These are phyloP conservation scores for Natrix natrix DNA, from an alignment of 2,797 vertebrate genomes.

Conservation along the genomic window DNA sequence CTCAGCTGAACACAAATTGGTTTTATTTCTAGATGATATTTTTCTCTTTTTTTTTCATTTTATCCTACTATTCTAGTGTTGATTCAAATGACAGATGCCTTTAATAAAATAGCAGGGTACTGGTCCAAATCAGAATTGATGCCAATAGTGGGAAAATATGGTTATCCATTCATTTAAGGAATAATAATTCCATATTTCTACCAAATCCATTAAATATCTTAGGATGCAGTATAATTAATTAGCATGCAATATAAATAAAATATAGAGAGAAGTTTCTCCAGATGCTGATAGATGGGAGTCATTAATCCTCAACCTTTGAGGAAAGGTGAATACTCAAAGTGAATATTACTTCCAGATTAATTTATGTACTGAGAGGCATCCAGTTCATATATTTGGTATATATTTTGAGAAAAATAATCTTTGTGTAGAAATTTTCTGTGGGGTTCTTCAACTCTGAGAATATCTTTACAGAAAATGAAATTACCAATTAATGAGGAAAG, in stretches of 20 bases:
- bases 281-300: background rate
- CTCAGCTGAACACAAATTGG: background rate
- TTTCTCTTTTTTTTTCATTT: background rate
- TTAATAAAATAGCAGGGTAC: background rate
- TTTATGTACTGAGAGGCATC: background rate
- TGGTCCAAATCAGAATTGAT: background rate
- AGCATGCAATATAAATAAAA: background rate
- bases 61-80: background rate
- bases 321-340: background rate
- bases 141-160: background rate
- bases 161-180: background rate
- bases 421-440: background rate
- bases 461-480: background rate
- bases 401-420: background rate
- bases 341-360: background rate
- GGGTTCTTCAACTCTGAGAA: background rate
- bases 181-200: background rate
- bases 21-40: background rate
- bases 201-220: background rate
- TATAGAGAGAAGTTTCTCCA: background rate
- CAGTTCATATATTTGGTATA: background rate
- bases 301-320: background rate
- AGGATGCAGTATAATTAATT: background rate
- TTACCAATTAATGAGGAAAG: background rate
- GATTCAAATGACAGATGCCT: background rate